Percentiles rank a stretch among this genome's conserved stretches.
Evolutionary conservation across 2,888 invertebrate species (phyloP).

Genomic region (Crematogaster levior): DNA sequence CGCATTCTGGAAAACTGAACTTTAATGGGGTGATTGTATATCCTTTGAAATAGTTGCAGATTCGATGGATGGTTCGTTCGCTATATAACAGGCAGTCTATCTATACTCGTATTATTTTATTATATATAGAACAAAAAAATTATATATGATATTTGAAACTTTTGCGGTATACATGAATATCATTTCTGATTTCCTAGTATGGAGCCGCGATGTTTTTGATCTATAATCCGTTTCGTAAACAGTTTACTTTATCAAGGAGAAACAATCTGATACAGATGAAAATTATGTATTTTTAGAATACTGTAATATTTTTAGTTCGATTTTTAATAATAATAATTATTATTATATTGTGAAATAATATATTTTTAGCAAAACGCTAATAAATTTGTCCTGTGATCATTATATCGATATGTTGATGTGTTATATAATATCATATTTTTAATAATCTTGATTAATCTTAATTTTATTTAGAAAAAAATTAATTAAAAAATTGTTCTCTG

Average conservation of each 20-base stretch:
- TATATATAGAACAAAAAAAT: neutral
- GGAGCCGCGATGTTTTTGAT: too few species aligned
- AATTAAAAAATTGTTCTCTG: neutral
- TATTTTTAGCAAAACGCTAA: neutral
- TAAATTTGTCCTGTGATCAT: neutral
- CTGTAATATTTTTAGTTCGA: neutral
- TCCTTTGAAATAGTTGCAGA: neutral
- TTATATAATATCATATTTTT: neutral
- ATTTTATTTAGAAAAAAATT: neutral
- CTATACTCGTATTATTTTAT: neutral
- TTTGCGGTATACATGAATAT: too few species aligned
- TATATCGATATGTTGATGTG: neutral
- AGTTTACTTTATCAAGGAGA: too few species aligned
- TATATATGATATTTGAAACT: too few species aligned
- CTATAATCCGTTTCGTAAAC: too few species aligned
- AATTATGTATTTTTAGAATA: neutral
- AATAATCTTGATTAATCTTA: neutral
- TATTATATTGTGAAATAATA: neutral
- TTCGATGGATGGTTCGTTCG: neutral
- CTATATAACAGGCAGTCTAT: neutral
- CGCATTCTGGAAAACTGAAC: slow-evolving; percentile 27
- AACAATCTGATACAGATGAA: too few species aligned
- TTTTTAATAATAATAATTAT: neutral
- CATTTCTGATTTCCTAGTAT: too few species aligned
- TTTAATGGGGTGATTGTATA: slow-evolving; percentile 28